phyloP scores from a whole-genome alignment of 1,140 invertebrate species.

The Limonius californicus region DNA sequence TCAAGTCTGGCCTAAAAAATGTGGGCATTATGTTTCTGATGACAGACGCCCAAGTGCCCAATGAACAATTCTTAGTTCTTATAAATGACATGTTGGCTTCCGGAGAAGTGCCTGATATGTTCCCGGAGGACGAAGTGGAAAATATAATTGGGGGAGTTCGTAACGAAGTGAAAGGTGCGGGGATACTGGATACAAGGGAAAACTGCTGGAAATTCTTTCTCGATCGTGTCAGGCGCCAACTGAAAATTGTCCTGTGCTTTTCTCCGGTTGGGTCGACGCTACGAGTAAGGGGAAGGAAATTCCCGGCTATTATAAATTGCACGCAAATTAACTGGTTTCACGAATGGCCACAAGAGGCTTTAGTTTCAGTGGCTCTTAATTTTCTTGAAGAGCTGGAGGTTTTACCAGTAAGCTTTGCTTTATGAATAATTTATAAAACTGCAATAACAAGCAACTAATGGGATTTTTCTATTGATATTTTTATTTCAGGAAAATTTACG shows the following conservation, averaged over 20 bases:
- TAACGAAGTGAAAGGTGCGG: constrained; percentile 85
- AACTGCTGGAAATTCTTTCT: constrained; percentile 99
- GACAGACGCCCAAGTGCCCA: constrained; percentile 94
- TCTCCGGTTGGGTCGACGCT: constrained; percentile 91
- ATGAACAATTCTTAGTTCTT: constrained; percentile 91
- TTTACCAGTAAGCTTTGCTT: constrained; percentile 63
- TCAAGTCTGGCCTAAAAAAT: constrained; percentile 91
- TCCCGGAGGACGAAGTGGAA: constrained; percentile 94
- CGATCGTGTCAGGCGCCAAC: constrained; percentile 82
- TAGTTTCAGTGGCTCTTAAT: constrained; percentile 86
- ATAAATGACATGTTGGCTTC: constrained; percentile 95
- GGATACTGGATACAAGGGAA: constrained; percentile 84
- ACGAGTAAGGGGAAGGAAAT: constrained; percentile 86
- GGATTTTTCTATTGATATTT: too few species aligned
- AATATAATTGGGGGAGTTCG: constrained; percentile 87
- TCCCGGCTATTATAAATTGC: constrained; percentile 92
- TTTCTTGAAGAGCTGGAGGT: constrained; percentile 81
- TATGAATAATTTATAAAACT: too few species aligned
- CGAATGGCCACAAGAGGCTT: constrained; percentile 94
- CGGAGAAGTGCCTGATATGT: constrained; percentile 92
- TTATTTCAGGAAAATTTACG: constrained; percentile 51
- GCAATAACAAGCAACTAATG: too few species aligned
- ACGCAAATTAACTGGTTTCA: constrained; percentile 97
- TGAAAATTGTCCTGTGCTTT: constrained; percentile 92
- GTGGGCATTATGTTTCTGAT: constrained; percentile 92